Evolutionary conservation across 1,140 invertebrate species (phyloP).

Genomic region (Vanessa tameamea): DNA sequence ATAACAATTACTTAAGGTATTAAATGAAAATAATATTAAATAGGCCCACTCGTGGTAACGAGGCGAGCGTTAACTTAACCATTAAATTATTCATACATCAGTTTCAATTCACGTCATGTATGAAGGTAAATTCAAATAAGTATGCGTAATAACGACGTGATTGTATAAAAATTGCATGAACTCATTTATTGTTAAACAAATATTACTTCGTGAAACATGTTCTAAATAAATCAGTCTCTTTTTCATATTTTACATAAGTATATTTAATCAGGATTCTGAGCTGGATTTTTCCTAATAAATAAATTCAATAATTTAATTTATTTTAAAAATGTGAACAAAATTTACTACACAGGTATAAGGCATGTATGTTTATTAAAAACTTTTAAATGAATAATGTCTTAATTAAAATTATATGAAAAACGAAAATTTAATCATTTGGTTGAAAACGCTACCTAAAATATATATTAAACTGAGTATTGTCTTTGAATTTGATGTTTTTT

Average conservation of each 20-base stretch:
- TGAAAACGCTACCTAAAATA: too few species aligned
- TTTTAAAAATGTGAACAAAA: too few species aligned
- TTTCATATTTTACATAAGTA: too few species aligned
- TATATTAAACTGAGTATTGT: not conserved
- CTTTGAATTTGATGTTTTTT: not conserved
- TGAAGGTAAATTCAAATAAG: conserved; percentile 13
- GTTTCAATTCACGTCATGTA: conserved; percentile 34
- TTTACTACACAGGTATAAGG: too few species aligned
- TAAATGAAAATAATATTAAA: conserved; percentile 16
- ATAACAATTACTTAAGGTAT: conserved; percentile 2
- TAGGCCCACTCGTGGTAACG: conserved; percentile 33
- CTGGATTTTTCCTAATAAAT: too few species aligned
- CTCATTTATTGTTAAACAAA: not conserved
- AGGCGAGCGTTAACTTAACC: conserved; percentile 31
- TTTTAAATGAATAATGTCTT: too few species aligned
- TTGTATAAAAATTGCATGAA: conserved; percentile 9
- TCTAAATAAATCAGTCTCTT: too few species aligned
- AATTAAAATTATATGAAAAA: too few species aligned
- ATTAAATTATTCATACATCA: conserved; percentile 41
- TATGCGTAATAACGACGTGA: not conserved
- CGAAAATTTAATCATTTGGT: too few species aligned
- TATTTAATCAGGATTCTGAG: too few species aligned
- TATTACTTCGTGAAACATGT: not conserved
- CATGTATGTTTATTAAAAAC: too few species aligned
- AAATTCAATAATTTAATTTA: too few species aligned